phyloP scores from a whole-genome alignment of 2,797 vertebrate genomes.

The Telmatherina bonti region DNA sequence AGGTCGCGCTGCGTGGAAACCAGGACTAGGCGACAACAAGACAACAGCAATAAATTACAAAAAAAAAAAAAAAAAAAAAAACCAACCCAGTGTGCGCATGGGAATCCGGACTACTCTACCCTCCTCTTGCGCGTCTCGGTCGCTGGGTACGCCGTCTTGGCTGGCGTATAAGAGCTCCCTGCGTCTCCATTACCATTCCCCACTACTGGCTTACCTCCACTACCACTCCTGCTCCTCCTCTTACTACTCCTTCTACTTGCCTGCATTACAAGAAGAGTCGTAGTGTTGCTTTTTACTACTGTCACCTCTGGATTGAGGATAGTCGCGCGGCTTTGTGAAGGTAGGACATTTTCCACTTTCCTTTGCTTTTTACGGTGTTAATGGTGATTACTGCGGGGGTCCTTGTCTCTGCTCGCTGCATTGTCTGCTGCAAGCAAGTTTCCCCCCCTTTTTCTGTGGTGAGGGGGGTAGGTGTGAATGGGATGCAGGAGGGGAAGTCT shows the following conservation, averaged over 20 bases:
- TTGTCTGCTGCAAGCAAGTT: conserved; percentile 47
- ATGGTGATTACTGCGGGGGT: conserved; percentile 15
- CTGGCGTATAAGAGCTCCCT: conserved; percentile 79
- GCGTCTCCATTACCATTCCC: conserved; percentile 70
- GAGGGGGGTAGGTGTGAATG: conserved; percentile 13
- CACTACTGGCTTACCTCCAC: conserved; percentile 67
- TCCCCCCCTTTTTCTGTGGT: background rate
- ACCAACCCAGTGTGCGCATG: conserved; percentile 79
- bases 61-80: conserved; percentile 52
- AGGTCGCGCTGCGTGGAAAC: conserved; percentile 70
- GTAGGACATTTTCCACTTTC: conserved; percentile 66
- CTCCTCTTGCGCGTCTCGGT: conserved; percentile 68
- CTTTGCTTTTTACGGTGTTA: conserved; percentile 20
- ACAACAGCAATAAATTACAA: conserved; percentile 53
- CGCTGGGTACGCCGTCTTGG: conserved; percentile 72
- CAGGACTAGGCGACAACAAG: conserved; percentile 56
- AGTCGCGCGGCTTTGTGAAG: conserved; percentile 58
- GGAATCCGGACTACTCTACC: conserved; percentile 73
- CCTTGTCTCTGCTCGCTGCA: background rate
- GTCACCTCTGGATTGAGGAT: conserved; percentile 46
- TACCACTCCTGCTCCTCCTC: conserved; percentile 53
- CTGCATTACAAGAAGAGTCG: conserved; percentile 36
- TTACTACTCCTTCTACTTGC: conserved; percentile 41
- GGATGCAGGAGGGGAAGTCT: conserved; percentile 22
- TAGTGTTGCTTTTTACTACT: conserved; percentile 32